Percentiles rank a stretch among this genome's conserved stretches.
These are phyloP conservation scores for Erethizon dorsatum DNA, from an alignment of 2,797 vertebrate genomes.

Conservation along the genomic window DNA sequence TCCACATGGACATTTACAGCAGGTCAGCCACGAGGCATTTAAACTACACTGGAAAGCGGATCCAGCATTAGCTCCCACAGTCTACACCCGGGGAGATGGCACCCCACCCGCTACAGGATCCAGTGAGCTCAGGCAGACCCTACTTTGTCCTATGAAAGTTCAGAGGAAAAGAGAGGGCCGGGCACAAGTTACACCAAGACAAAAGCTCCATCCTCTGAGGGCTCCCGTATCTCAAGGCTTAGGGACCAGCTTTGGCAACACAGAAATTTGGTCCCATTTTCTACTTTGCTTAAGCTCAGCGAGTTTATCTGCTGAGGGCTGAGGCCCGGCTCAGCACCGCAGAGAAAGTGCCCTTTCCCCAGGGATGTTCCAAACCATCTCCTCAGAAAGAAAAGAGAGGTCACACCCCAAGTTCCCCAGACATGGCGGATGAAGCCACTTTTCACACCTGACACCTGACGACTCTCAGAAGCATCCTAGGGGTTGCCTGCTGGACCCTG, in stretches of 20 bases:
- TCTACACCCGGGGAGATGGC: background rate
- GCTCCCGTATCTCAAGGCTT: background rate
- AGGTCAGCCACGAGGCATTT: background rate
- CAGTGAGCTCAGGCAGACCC: background rate
- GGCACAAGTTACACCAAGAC: background rate
- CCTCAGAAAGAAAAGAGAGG: background rate
- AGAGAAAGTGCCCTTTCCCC: background rate
- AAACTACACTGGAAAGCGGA: background rate
- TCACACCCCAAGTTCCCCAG: background rate
- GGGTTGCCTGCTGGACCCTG: background rate
- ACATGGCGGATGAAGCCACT: background rate
- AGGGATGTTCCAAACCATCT: background rate
- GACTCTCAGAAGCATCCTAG: background rate
- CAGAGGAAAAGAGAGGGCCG: background rate
- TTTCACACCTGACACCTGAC: background rate
- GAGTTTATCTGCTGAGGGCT: background rate
- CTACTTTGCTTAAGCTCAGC: background rate
- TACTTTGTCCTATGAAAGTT: background rate
- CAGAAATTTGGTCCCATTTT: background rate
- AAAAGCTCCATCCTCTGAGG: background rate
- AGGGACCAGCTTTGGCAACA: background rate
- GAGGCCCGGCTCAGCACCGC: background rate
- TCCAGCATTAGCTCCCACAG: background rate
- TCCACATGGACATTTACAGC: fast-evolving
- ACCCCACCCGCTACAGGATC: fast-evolving